Evolutionary conservation across 2,113 vertebrate genomes (phyloP), one percentile per base, ranked within the genome.

Genomic region (Amphiprion ocellaris): DNA sequence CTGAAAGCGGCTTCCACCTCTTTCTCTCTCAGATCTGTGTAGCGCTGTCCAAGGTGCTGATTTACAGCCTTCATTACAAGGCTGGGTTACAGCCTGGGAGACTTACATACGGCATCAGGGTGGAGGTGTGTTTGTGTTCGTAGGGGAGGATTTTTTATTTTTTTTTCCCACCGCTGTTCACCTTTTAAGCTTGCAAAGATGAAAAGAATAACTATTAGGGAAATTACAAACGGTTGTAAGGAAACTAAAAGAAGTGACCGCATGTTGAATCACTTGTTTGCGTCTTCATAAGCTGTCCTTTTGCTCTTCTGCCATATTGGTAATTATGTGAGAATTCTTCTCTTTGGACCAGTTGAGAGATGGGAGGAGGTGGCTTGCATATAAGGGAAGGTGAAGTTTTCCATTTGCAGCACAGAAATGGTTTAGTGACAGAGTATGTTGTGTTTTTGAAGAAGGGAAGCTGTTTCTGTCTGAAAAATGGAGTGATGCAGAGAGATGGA

Each of bases 31-130:
- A 69, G 82, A 55, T 81, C 86, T 80, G 83, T 74, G 33, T 41
- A 44, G 49, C 10, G 60, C 91, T 94, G 88, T 93, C 92, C 91
- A 56, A 69, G 91, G 92, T 94, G 87, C 93, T 93, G 92, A 94
- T 93, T 92, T 91, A 91, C 89, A 85, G 74, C 74, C 77, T 89
- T 92, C 86, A 90, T 89, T 91, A 92, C 87, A 86, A 9, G 74
- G 81, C 81, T 76, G 77, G 85, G 75, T 81, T 83, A 84, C 85
- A 84, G 81, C 82, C 79, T 10, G 53, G 37, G 70, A 81, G 79
- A 71, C 59, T 77, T 86, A 62, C 70, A 77, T 71, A 72, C 62
- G 69, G 56, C 65, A 77, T 61, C 6, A 61, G 69, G 16, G 26
- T 60, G 54, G 37, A 74, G 49, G 60, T 53, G 60, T 52, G 28